Base-by-base conservation (phyloP, 2,797 vertebrate genomes). In the Cossypha heuglini region DNA sequence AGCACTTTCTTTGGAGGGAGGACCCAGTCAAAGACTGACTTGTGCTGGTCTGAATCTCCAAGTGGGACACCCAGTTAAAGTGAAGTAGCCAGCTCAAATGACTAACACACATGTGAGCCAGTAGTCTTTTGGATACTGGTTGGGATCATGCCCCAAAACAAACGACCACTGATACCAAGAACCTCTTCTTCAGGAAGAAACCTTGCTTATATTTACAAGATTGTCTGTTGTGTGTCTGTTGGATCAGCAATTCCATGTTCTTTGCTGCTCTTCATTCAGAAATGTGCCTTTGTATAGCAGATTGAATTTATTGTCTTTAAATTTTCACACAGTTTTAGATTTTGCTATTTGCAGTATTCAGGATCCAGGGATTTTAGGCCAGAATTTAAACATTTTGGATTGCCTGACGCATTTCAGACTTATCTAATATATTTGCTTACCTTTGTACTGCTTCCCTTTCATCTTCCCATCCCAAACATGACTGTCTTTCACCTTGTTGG, bases 281-380 rank as follows among this genome's bases (percentile, higher is more conserved):
- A n/a, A 15, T 1, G 1, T 46, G 13, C 7, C 16, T 49, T 74
- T 14, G 0, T 28, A 45, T 3, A 31, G 4, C 5, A 72, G 10
- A 7, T 35, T 72, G 46, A 31, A 26, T 24, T 35, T 43, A 16
- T 20, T 37, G 5, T 15, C 31, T 62, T 62, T 10, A 54, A 64
- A 45, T 26, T n/a, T 26, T 35, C 14, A 19, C 12, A 7, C 13
- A 6, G 12, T 15, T 55, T 55, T 29, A 7, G 2, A 52, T 58
- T 73, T 64, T 76, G 4, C 0, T 76, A 24, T 48, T 78, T 37
- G 35, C 13, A 12, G 3, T 55, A 29, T 20, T 77, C 12, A 16
- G 3, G 2, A 74, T 59, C 10, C 22, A 18, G 17, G 4, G 1
- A 63, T 46, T 54, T 74, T 46, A 51, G 10, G 7, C 6, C 11